Conservation (phyloP, 2,113 vertebrate genomes). For the Bufo gargarizans region DNA sequence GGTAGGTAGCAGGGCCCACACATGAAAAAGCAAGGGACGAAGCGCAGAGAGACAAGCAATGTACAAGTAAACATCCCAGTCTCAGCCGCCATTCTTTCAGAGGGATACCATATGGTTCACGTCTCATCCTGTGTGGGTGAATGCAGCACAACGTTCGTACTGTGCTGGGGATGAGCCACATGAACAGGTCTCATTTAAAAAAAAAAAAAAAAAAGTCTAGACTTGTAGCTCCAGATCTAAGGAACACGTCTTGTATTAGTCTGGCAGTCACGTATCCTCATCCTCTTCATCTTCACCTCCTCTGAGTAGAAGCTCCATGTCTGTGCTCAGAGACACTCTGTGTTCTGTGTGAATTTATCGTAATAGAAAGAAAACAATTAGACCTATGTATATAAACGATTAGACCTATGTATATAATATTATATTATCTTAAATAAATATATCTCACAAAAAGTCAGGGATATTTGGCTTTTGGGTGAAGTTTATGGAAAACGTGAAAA, state of each 20-base stretch:
- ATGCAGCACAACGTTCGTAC: neutral
- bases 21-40: neutral
- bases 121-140: neutral
- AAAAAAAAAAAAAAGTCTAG: no score
- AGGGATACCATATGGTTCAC: neutral
- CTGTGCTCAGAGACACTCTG: constrained; percentile 60
- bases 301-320: constrained; percentile 83
- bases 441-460: no score
- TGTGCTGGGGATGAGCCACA: neutral
- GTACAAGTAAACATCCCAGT: neutral
- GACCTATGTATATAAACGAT: neutral
- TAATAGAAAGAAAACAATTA: neutral
- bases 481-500: no score
- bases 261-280: constrained; percentile 35
- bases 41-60: neutral
- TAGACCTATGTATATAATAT: neutral
- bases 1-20: neutral
- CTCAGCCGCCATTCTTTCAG: neutral
- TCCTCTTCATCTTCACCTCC: constrained; percentile 63
- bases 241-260: constrained; percentile 28
- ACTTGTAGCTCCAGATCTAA: neutral
- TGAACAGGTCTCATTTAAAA: neutral
- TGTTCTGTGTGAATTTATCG: neutral
- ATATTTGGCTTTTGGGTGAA: no score
- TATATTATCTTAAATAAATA: no score